phyloP scores from a whole-genome alignment of 1,140 invertebrate genomes.

The Drosophila mayri region DNA sequence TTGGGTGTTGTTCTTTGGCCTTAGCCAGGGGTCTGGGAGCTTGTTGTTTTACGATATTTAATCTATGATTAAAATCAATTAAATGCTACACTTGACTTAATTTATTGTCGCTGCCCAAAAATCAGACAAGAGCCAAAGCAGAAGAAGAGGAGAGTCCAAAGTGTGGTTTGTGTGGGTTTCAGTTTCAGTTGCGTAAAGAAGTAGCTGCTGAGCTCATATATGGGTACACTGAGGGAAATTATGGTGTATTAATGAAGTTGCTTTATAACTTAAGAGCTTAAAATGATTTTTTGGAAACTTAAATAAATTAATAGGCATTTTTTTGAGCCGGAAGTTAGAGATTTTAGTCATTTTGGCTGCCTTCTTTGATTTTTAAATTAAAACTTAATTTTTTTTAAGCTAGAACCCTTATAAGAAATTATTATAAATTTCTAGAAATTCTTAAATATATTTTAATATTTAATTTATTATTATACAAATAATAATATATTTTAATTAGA shows the following conservation, averaged over 20 bases:
- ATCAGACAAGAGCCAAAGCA: slow-evolving; percentile 11
- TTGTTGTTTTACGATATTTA: slow-evolving; percentile 80
- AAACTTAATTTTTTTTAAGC: no score
- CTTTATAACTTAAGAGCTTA: neutral
- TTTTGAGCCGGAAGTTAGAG: no score
- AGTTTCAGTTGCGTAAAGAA: slow-evolving; percentile 52
- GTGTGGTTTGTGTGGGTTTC: neutral
- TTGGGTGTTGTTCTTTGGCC: slow-evolving; percentile 46
- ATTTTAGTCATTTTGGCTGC: no score
- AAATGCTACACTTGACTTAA: slow-evolving; percentile 82
- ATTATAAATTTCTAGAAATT: neutral
- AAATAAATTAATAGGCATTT: neutral
- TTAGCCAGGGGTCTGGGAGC: slow-evolving; percentile 1
- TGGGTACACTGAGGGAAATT: neutral
- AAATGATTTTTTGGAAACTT: neutral
- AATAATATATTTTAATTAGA: no score
- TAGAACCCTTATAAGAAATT: neutral
- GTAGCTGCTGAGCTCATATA: slow-evolving; percentile 48
- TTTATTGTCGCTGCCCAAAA: slow-evolving; percentile 68
- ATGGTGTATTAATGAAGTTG: neutral
- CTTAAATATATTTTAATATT: no score
- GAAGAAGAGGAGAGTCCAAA: neutral
- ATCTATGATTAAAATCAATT: slow-evolving; percentile 84
- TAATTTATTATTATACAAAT: no score
- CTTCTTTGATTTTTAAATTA: neutral